Evolutionary conservation across 2,113 vertebrate genomes (phyloP), one percentile per base, ranked within the genome.

Genomic region (Octodon degus): DNA sequence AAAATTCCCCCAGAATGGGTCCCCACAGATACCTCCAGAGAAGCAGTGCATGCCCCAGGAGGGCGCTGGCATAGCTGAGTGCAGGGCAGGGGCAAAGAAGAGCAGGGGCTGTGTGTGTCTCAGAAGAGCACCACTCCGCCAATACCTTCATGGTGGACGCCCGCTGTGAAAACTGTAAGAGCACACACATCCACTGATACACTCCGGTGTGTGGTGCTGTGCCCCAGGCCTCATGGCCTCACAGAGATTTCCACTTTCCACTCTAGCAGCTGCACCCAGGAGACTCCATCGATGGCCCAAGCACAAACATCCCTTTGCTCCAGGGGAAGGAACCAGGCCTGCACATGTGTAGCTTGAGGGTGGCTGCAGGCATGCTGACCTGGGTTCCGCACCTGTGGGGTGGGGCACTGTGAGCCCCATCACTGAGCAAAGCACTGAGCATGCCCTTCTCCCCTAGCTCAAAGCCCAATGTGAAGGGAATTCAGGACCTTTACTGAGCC

Each of bases 241-340:
- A 1, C 0, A 22, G 32, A 11, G 22, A 0, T 0, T n/a, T 19
- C 3, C 40, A 27, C 24, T 22, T 60, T 17, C 12, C 1, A 2
- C 20, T 5, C 8, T 40, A 1, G 0, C 40, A 19, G 0, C 65
- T 3, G 17, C 11, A 2, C 67, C 25, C 43, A 6, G 12, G 2
- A 5, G 1, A 1, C 17, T 0, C 19, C 53, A 11, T 9, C 34
- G 20, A 3, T 0, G 17, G 3, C 47, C 32, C 32, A 65, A 13
- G 50, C 13, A 4, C 13, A n/a, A 1, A 34, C 0, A 0, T 37
- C 3, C 4, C 24, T 62, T 9, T 37, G 22, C 67, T 30, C 67
- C 47, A 13, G 0, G 22, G 50, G 9, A 1, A 19, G 5, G n/a
- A 24, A 5, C 86, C 55, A 0, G 30, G 37, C 30, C 10, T 4